Conservation (phyloP, 2,888 invertebrate genomes). For the Isotomurus palustris region DNA sequence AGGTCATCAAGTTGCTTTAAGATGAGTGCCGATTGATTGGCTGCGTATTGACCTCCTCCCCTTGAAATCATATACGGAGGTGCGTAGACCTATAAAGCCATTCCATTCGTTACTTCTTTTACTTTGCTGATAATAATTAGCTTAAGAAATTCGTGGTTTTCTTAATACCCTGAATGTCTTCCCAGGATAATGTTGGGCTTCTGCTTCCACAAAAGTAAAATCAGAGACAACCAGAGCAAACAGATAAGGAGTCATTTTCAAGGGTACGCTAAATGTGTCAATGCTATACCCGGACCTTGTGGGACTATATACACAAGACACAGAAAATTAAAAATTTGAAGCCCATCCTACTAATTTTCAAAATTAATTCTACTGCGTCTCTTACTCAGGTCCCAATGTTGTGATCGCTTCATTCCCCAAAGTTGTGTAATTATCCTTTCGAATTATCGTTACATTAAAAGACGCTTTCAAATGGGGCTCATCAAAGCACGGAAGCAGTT, state of each 20-base stretch:
- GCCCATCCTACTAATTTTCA: too few relatives aligned
- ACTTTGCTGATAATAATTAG: neutral
- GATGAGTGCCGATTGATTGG: constrained; percentile 16
- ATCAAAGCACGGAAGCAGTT: constrained; percentile 27
- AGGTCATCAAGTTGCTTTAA: constrained; percentile 22
- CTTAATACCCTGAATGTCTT: constrained; percentile 16
- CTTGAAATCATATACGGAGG: constrained; percentile 14
- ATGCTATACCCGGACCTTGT: constrained; percentile 18
- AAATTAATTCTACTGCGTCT: too few relatives aligned
- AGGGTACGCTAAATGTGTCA: constrained; percentile 23
- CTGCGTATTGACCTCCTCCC: constrained; percentile 26
- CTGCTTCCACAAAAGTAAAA: constrained; percentile 14
- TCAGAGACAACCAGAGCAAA: constrained; percentile 28
- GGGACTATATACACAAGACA: constrained; percentile 14
- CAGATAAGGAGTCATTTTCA: constrained; percentile 31
- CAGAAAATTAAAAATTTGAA: too few relatives aligned
- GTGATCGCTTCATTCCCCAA: too few relatives aligned
- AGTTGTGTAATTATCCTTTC: constrained; percentile 13
- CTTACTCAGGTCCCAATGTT: too few relatives aligned
- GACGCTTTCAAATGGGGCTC: constrained; percentile 25
- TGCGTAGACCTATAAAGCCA: constrained; percentile 17
- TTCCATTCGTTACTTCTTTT: too few relatives aligned
- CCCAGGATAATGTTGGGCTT: neutral
- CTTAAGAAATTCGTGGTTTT: neutral
- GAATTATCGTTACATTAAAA: constrained; percentile 7